phyloP scores from a whole-genome alignment of 2,797 vertebrate genomes.

The Rhinogobio ventralis region DNA sequence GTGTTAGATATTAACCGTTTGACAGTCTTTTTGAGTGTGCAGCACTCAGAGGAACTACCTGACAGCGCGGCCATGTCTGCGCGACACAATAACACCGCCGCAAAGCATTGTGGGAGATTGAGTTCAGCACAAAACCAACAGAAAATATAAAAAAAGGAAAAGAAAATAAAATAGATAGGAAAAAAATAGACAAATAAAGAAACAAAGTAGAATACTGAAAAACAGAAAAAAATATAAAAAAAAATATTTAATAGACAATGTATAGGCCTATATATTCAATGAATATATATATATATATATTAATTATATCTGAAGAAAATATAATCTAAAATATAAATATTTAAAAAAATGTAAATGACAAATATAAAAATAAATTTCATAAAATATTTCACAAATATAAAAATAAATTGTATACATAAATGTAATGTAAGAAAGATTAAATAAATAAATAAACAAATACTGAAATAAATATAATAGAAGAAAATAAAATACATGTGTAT shows the following conservation, averaged over 20 bases:
- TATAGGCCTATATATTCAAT: neutral
- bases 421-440: neutral
- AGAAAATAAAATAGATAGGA: no score
- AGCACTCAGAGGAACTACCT: slow-evolving; percentile 42
- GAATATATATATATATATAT: no score
- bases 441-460: neutral
- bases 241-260: neutral
- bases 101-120: slow-evolving; percentile 50
- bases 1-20: slow-evolving; percentile 45
- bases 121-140: slow-evolving; percentile 5
- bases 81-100: neutral
- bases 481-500: neutral
- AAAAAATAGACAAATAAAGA: neutral
- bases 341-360: no score
- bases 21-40: slow-evolving; percentile 68
- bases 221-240: neutral
- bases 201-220: neutral
- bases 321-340: no score
- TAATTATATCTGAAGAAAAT: no score
- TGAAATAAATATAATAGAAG: neutral
- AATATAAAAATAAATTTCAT: no score
- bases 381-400: no score
- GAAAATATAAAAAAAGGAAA: no score
- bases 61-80: slow-evolving; percentile 52
- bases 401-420: no score